Evolutionary conservation across 2,113 vertebrate species (phyloP).

Genomic region (Tricholaema leucomelas): DNA sequence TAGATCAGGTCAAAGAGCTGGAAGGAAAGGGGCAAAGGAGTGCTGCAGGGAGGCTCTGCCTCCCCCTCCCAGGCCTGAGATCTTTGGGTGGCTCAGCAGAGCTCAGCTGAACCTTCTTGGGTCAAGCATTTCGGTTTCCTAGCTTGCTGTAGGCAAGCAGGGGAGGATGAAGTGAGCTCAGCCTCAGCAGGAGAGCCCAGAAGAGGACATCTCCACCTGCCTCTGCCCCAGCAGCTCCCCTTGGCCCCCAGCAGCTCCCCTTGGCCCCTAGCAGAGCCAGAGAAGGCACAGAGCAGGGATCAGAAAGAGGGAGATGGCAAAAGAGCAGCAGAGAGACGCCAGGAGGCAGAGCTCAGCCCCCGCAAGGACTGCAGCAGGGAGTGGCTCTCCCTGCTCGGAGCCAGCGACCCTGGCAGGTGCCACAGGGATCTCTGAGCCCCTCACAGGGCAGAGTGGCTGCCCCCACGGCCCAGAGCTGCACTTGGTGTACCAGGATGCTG

Average conservation of each 20-base stretch:
- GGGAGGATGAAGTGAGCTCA: constrained; percentile 26
- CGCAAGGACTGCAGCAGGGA: neutral
- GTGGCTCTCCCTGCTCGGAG: neutral
- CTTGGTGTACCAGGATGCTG: constrained; percentile 87
- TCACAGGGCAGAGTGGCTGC: neutral
- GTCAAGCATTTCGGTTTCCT: constrained; percentile 5
- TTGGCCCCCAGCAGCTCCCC: constrained; percentile 19
- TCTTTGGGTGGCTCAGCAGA: neutral
- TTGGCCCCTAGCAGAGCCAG: constrained; percentile 49
- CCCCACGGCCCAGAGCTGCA: neutral
- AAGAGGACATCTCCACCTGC: constrained; percentile 12
- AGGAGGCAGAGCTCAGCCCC: neutral
- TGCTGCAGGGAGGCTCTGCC: neutral
- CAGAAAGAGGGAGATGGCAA: neutral
- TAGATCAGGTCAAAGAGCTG: constrained; percentile 98
- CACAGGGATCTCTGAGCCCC: neutral
- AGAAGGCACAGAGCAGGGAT: constrained; percentile 13
- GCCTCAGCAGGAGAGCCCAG: constrained; percentile 16
- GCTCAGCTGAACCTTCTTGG: constrained; percentile 23
- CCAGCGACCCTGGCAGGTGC: neutral
- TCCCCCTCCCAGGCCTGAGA: no score
- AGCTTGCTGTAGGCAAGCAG: neutral
- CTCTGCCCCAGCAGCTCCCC: constrained; percentile 19
- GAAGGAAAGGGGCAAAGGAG: neutral
- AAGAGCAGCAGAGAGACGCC: neutral